Percentiles rank a stretch among this genome's conserved stretches.
Evolutionary conservation across 2,113 vertebrate species (phyloP).

Genomic region (Malurus elegans): DNA sequence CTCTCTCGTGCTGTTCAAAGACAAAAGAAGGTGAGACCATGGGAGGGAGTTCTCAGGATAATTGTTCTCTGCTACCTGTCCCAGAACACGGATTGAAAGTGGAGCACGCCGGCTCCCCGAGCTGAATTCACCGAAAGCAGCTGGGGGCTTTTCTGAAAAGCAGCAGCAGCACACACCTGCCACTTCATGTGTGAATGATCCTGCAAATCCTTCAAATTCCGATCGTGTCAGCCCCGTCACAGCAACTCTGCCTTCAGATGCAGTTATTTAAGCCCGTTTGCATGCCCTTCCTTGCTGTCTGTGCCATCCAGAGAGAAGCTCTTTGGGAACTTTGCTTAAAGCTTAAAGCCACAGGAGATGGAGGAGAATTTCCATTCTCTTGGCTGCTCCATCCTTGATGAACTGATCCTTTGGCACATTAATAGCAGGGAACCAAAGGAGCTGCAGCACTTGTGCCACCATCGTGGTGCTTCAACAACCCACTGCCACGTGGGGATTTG

Average conservation of each 20-base stretch:
- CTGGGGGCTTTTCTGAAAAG: background rate
- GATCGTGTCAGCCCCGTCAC: background rate
- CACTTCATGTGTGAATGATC: background rate
- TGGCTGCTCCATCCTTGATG: background rate
- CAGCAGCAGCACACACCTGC: background rate
- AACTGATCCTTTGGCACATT: background rate
- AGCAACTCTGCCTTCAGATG: background rate
- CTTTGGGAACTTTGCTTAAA: background rate
- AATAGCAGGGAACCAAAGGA: background rate
- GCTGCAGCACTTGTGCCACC: background rate
- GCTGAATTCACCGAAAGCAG: constrained; percentile 49
- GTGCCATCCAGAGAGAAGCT: background rate
- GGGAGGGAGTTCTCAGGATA: constrained; percentile 61
- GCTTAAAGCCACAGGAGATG: background rate
- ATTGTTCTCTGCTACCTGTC: constrained; percentile 62
- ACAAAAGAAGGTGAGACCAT: constrained; percentile 74
- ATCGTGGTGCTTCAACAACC: background rate
- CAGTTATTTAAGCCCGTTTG: background rate
- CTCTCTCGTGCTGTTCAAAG: constrained; percentile 52
- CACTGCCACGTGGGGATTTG: background rate
- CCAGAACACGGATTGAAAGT: constrained; percentile 59
- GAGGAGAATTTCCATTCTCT: background rate
- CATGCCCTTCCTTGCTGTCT: background rate
- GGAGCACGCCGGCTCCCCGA: constrained; percentile 13
- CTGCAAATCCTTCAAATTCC: background rate